Conservation (phyloP, 1,140 invertebrate species). For the Drosophila bocqueti region DNA sequence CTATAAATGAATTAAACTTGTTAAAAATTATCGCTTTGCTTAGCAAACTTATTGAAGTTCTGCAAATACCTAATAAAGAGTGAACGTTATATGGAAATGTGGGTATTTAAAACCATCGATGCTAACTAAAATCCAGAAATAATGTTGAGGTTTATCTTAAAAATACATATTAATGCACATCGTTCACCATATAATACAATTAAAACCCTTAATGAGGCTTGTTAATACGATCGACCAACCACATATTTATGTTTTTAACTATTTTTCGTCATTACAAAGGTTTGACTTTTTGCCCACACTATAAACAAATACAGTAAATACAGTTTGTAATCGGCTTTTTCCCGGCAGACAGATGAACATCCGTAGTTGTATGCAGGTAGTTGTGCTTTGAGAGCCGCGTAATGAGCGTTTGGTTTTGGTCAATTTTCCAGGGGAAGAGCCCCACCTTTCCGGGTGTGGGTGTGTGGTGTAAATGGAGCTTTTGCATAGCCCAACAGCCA, state of each 20-base stretch:
- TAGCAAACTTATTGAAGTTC: too few relatives aligned
- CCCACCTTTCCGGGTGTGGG: neutral
- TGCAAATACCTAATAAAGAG: too few relatives aligned
- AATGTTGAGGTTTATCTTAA: too few relatives aligned
- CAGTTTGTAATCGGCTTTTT: slow-evolving; percentile 31
- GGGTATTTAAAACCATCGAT: too few relatives aligned
- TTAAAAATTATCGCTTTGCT: too few relatives aligned
- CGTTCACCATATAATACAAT: neutral
- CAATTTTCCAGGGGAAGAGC: neutral
- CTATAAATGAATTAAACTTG: too few relatives aligned
- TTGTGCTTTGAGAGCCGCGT: neutral
- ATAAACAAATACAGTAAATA: slow-evolving; percentile 21
- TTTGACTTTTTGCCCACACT: neutral
- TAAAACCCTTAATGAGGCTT: neutral
- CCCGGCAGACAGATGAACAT: slow-evolving; percentile 1
- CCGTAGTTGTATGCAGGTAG: neutral
- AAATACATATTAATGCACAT: neutral
- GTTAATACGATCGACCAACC: neutral
- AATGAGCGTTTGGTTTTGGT: slow-evolving; percentile 19
- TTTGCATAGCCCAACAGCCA: slow-evolving; percentile 1
- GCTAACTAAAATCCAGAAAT: neutral
- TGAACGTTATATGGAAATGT: too few relatives aligned
- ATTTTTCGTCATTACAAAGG: neutral
- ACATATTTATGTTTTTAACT: slow-evolving; percentile 5
- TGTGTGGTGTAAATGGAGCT: too few relatives aligned